Evolutionary conservation across 2,113 vertebrate genomes (phyloP).

Genomic region (Hirundichthys speculiger): DNA sequence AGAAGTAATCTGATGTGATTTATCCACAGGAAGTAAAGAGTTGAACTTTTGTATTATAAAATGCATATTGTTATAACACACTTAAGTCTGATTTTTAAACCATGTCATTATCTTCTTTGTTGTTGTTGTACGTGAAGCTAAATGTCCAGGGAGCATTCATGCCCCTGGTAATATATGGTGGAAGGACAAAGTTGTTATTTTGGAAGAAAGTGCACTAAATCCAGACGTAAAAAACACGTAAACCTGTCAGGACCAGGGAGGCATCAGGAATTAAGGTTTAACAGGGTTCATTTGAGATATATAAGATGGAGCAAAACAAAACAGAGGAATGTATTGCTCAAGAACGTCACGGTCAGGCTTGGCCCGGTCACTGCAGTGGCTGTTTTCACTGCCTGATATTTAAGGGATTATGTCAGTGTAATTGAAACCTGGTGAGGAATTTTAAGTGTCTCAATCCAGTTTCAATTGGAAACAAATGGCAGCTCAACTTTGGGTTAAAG

Average conservation of each 20-base stretch:
- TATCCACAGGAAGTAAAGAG: neutral
- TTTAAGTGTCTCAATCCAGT: constrained; percentile 26
- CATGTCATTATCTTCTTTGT: no score
- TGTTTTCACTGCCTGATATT: constrained; percentile 31
- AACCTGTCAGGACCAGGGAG: no score
- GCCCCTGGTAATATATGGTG: no score
- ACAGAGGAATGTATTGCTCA: neutral
- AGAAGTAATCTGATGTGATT: constrained; percentile 32
- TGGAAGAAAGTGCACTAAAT: no score
- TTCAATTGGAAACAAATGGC: constrained; percentile 2
- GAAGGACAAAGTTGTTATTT: no score
- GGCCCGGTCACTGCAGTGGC: neutral
- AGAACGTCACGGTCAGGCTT: constrained; percentile 1
- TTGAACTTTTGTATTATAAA: neutral
- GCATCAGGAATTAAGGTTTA: no score
- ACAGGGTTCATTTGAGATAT: no score
- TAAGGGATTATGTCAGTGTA: constrained; percentile 44
- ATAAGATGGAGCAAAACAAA: neutral
- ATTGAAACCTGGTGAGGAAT: constrained; percentile 50
- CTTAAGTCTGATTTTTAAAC: no score
- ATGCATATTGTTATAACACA: no score
- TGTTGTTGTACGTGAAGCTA: no score
- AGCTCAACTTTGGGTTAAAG: constrained; percentile 1
- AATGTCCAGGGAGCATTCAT: no score
- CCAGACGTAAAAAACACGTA: no score